Evolutionary conservation across 2,113 vertebrate genomes (phyloP), one percentile per base, ranked within the genome.

Genomic region (Chinchilla lanigera): DNA sequence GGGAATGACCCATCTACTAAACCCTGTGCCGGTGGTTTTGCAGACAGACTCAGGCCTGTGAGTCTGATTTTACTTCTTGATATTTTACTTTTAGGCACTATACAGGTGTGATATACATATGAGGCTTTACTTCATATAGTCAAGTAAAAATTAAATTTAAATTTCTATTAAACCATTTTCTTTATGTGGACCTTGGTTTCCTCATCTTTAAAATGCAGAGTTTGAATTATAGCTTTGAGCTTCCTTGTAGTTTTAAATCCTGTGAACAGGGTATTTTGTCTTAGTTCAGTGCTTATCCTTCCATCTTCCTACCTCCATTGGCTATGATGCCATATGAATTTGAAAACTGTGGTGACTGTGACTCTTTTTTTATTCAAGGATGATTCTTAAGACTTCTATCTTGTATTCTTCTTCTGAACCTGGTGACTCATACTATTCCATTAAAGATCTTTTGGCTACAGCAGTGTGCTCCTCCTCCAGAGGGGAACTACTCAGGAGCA

Each of bases 301-400:
- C 75, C 44, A 54, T 58, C 47, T 30, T 89, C 22, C 33, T 52
- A 38, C 4, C 26, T 94, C n/a, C 19, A 5, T 71, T 65, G 44
- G 19, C 67, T 47, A 75, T 60, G 33, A 94, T 89, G 26, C 54
- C 58, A 63, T 28, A 9, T 44, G 80, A 84, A 60, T 94, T 92
- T 89, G 63, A 87, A 95, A 58, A 50, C 7, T 33, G 41, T 28
- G 28, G 47, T 41, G 65, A 67, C 30, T 86, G 38, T 33, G 89
- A 77, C 17, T 60, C 65, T 95, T 95, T 77, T 97, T 92, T 77
- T 52, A 67, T 89, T 93, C 20, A 50, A 95, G 82, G 71, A 60
- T 91, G 60, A 50, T 30, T 73, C 94, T 95, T 30, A 58, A 83
- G 89, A 56, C 54, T 94, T 92, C 75, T n/a, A 56, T 65, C 73